Percentiles rank a stretch among this genome's conserved stretches.
Evolutionary conservation across 1,140 invertebrate genomes (phyloP).

Genomic region (Drosophila bocqueti): DNA sequence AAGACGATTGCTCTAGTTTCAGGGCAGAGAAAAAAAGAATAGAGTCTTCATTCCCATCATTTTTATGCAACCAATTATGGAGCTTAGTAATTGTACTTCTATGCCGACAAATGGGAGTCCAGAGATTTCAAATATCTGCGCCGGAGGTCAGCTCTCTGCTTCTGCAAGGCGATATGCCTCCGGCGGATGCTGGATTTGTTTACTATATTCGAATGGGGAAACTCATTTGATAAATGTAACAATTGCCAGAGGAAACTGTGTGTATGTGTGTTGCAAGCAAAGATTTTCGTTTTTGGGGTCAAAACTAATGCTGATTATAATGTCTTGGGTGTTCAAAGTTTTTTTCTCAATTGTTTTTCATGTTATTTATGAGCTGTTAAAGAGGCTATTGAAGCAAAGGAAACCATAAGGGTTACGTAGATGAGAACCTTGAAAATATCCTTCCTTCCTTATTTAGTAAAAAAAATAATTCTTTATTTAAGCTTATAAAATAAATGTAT

Average conservation of each 20-base stretch:
- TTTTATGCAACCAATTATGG: slow-evolving; percentile 37
- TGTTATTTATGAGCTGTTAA: slow-evolving; percentile 60
- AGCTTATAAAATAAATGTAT: no score
- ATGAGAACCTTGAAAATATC: no score
- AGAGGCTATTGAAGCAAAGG: background rate
- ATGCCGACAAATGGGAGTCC: slow-evolving; percentile 14
- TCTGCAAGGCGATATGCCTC: slow-evolving; percentile 28
- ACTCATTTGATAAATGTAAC: slow-evolving; percentile 67
- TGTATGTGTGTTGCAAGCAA: slow-evolving; percentile 64
- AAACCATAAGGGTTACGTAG: background rate
- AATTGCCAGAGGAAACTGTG: slow-evolving; percentile 34
- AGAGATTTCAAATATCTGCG: slow-evolving; percentile 9
- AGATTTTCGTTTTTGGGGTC: slow-evolving; percentile 62
- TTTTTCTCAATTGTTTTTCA: slow-evolving; percentile 35
- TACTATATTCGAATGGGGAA: slow-evolving; percentile 41
- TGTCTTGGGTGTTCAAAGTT: slow-evolving; percentile 4
- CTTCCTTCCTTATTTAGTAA: background rate
- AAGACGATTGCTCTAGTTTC: slow-evolving; percentile 53
- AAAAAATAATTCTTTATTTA: background rate
- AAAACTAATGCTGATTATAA: slow-evolving; percentile 68
- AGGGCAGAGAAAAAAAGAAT: slow-evolving; percentile 6
- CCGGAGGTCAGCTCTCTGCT: slow-evolving; percentile 36
- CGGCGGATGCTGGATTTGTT: slow-evolving; percentile 48
- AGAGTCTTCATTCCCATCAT: slow-evolving; percentile 26
- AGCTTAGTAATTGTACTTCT: slow-evolving; percentile 16